phyloP scores from a whole-genome alignment of 2,888 invertebrate genomes.

The Siphlonurus alternatus region DNA sequence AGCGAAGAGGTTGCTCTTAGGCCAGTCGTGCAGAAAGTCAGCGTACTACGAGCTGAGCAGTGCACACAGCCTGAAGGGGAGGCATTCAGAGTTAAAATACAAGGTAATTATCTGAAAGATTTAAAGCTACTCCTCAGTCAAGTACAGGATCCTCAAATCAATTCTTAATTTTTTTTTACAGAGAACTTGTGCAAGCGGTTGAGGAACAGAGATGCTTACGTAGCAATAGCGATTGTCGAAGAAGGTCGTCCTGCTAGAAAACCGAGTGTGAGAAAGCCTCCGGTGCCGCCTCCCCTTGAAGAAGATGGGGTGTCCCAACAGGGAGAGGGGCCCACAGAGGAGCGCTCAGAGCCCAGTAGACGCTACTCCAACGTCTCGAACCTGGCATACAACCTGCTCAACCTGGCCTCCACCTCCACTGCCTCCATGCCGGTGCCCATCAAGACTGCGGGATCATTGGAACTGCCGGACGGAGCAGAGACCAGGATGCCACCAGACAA shows the following conservation, averaged over 20 bases:
- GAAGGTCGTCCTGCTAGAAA: conserved; percentile 3
- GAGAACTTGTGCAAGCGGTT: background rate
- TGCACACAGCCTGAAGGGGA: conserved; percentile 15
- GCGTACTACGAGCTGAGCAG: conserved; percentile 14
- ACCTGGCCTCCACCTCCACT: conserved; percentile 14
- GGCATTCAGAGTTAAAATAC: conserved; percentile 9
- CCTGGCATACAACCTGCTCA: conserved; percentile 14
- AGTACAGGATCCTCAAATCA: no score
- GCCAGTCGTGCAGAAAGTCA: conserved; percentile 27
- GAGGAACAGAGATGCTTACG: conserved; percentile 2
- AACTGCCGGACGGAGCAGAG: conserved; percentile 37
- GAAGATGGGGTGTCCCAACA: conserved; percentile 12
- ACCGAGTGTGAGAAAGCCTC: conserved; percentile 8
- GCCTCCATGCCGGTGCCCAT: conserved; percentile 19
- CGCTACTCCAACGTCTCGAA: conserved; percentile 18
- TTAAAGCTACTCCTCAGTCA: no score
- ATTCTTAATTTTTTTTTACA: background rate
- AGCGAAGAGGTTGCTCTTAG: conserved; percentile 48
- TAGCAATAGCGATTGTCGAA: conserved; percentile 10
- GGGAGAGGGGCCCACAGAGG: conserved; percentile 2
- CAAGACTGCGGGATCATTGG: conserved; percentile 38
- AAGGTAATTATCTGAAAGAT: conserved; percentile 6
- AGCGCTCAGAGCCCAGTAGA: conserved; percentile 10
- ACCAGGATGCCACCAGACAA: background rate
- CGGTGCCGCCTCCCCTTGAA: conserved; percentile 1